These are phyloP conservation scores for Chlorocebus sabaeus DNA, from an alignment of 2,113 vertebrate genomes.

Conservation along the genomic window DNA sequence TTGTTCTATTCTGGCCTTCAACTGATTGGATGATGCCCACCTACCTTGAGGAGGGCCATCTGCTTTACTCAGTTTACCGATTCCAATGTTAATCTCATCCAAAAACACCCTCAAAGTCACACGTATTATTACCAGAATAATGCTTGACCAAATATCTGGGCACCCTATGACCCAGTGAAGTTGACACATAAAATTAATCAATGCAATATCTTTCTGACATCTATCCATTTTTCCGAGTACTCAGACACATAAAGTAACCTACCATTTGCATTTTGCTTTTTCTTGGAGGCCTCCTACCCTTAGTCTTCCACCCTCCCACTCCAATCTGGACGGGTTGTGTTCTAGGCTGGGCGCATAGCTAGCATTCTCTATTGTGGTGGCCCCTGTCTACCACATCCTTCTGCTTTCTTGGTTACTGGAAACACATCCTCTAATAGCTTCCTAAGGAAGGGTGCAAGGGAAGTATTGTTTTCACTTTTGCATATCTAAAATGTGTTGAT, in stretches of 20 bases:
- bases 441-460: not conserved
- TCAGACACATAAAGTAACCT: not conserved
- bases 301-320: not conserved
- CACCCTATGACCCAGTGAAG: not conserved
- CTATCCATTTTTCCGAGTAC: not conserved
- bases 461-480: not conserved
- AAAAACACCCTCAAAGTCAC: not conserved
- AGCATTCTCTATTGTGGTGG: not conserved
- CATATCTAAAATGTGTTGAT: not conserved
- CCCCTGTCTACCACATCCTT: not conserved
- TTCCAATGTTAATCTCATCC: not conserved
- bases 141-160: not conserved
- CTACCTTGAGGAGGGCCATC: not conserved
- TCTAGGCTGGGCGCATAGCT: not conserved
- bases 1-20: not conserved
- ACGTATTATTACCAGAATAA: not conserved
- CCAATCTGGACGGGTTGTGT: not conserved
- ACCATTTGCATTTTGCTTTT: not conserved
- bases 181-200: not conserved
- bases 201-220: not conserved
- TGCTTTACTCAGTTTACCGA: not conserved
- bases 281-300: not conserved
- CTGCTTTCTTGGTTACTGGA: not conserved
- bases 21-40: not conserved
- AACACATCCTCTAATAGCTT: not conserved